Evolutionary conservation across 1,140 invertebrate genomes (phyloP), one percentile per base, ranked within the genome.

Genomic region (Dendroctonus ponderosae): DNA sequence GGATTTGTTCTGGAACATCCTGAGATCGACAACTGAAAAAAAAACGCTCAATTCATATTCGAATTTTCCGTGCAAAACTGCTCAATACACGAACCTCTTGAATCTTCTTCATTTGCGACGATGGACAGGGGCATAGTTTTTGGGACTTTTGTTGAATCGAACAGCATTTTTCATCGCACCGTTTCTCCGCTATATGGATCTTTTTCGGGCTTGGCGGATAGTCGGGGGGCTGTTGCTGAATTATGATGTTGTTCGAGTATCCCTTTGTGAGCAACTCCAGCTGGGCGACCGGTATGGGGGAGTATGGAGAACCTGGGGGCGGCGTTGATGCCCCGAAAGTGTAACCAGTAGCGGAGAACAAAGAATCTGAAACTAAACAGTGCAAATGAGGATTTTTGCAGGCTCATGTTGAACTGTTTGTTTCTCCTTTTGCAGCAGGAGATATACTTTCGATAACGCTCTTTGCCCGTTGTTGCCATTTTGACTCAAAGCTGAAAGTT

Each of bases 271-370:
- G 77, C 56, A 87, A 77, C 70, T 87, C 86, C 59, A 87, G 79
- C 76, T 87, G 86, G 41, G 82, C 79, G 59, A 83, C 80, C 12
- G 82, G 82, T 63, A 87, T 82, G n/a, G 86, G 86, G 56, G 86
- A 87, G 76, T 87, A 87, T 8, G 86, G 85, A n/a, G 86, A 86
- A 53, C 86, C 85, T 5, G 85, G 85, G 26, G 86, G 86, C 62
- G 86, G 86, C 40, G 86, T 87, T 58, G 85, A 85, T 73, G 85
- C 85, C 37, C 86, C 85, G 78, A 87, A 86, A 62, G 85, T 84
- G 77, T 84, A 85, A 40, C 83, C 82, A 26, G 82, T 79, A 14
- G 83, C 70, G 43, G 86, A 85, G 76, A 86, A 87, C 71, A 87
- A 76, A 69, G 86, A 86, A 79, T 88, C 86, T 79, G 85, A 84